Evolutionary conservation across 2,797 vertebrate species (phyloP), one percentile per base, ranked within the genome.

Genomic region (Nannoperca australis): DNA sequence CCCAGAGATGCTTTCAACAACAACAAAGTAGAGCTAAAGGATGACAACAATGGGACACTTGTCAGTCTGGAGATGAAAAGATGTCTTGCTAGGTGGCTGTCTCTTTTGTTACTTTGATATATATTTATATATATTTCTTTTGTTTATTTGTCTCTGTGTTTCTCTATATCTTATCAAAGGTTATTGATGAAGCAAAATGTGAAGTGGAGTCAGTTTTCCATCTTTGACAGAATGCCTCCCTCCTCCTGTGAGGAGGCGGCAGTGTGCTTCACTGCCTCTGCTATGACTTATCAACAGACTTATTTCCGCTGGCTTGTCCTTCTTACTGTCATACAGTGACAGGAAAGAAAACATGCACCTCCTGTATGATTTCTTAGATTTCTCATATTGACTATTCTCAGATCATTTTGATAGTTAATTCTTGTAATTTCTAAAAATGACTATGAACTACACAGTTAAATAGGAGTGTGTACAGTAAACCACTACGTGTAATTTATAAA

Each of bases 31-130:
- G 74, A 20, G 55, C 87, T 81, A 90, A 92, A 90, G 90, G 88
- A 91, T 89, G 85, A 90, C 91, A 91, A 93, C 93, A 95, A 94
- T 93, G 79, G 88, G 91, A 91, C 93, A 93, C 93, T 95, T 94
- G 91, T 95, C 94, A 93, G 90, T 94, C 91, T 91, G 82, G 78
- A 94, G 93, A 96, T 95, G 93, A 95, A 95, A 95, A 94, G 94
- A 95, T 93, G 91, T 89, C 91, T 89, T 89, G 81, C 83, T 85
- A 83, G 89, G 84, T 90, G 87, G 75, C 74, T 80, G 82, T 77
- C 76, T 83, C 83, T 79, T 85, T 89, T 88, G 76, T 91, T 76
- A 86, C 81, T 91, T 89, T 89, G 86, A 85, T 87, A 79, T 85
- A 51, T 78, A 53, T 27, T 27, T 27, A 27, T 86, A 59, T 87